Percentiles rank a stretch among this genome's conserved stretches.
Conservation (phyloP, 2,113 vertebrate species). For the Acrocephalus arundinaceus region DNA sequence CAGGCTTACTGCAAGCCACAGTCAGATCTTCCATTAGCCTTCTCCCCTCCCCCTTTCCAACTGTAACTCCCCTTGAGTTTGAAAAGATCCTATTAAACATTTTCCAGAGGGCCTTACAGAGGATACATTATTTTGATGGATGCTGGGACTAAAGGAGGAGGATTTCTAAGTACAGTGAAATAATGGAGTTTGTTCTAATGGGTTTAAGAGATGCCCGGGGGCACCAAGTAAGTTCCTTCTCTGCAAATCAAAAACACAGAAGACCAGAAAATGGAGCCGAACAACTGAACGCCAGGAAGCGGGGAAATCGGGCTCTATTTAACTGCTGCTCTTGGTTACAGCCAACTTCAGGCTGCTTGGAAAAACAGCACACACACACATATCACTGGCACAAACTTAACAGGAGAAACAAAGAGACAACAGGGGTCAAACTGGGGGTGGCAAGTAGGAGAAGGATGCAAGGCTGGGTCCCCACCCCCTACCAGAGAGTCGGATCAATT, state of each 20-base stretch:
- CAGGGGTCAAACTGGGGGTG: slow-evolving; percentile 73
- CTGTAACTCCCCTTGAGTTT: slow-evolving; percentile 46
- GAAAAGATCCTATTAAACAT: slow-evolving; percentile 63
- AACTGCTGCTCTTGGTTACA: slow-evolving; percentile 71
- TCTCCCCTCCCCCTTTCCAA: slow-evolving; percentile 60
- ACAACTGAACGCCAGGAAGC: slow-evolving; percentile 70
- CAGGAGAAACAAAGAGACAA: slow-evolving; percentile 76
- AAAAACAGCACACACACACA: slow-evolving; percentile 73
- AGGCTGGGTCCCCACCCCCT: slow-evolving; percentile 45
- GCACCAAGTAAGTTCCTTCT: slow-evolving; percentile 73
- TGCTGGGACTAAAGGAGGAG: slow-evolving; percentile 51
- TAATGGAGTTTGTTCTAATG: slow-evolving; percentile 63
- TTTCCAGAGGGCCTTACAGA: slow-evolving; percentile 58
- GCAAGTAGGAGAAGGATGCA: slow-evolving; percentile 57
- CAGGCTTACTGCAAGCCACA: slow-evolving; percentile 54
- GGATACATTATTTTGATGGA: slow-evolving; percentile 71
- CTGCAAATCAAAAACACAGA: slow-evolving; percentile 76
- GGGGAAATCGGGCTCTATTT: slow-evolving; percentile 66
- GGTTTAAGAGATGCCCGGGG: slow-evolving; percentile 73
- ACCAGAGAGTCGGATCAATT: slow-evolving; percentile 68
- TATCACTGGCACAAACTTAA: slow-evolving; percentile 74
- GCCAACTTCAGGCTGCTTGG: slow-evolving; percentile 72
- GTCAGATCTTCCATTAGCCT: slow-evolving; percentile 51
- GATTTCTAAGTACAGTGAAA: slow-evolving; percentile 65
- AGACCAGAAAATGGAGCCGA: slow-evolving; percentile 76